Conservation (phyloP, 2,113 vertebrate species). For the Atlantisia rogersi region DNA sequence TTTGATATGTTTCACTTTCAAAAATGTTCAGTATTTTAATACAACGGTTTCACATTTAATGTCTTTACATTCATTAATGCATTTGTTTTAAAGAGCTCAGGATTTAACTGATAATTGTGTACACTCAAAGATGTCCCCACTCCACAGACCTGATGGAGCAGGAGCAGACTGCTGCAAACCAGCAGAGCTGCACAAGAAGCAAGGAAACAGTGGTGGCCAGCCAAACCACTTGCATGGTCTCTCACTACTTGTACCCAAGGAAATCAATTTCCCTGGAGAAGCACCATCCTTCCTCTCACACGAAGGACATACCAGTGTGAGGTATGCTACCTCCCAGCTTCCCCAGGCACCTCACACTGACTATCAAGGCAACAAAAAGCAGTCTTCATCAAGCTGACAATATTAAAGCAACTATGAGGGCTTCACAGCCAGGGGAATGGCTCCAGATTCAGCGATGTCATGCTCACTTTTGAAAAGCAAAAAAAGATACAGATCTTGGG, state of each 20-base stretch:
- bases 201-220: not conserved
- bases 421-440: not conserved
- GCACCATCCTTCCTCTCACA: not conserved
- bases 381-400: not conserved
- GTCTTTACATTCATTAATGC: not conserved
- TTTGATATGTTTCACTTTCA: not conserved
- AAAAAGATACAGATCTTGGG: not conserved
- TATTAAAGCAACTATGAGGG: not conserved
- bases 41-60: not conserved
- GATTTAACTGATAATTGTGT: not conserved
- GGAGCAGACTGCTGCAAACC: rapidly evolving
- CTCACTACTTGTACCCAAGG: not conserved
- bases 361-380: not conserved
- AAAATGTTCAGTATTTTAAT: not conserved
- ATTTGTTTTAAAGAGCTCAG: not conserved
- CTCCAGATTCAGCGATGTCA: not conserved
- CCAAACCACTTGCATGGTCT: not conserved
- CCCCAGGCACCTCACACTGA: not conserved
- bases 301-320: rapidly evolving
- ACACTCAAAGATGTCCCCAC: not conserved
- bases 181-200: rapidly evolving
- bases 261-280: not conserved
- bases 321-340: not conserved
- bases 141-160: not conserved
- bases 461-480: not conserved